Percentiles rank a stretch among this genome's conserved stretches.
Evolutionary conservation across 1,140 invertebrate genomes (phyloP).

Genomic region (Calliphora vicina): DNA sequence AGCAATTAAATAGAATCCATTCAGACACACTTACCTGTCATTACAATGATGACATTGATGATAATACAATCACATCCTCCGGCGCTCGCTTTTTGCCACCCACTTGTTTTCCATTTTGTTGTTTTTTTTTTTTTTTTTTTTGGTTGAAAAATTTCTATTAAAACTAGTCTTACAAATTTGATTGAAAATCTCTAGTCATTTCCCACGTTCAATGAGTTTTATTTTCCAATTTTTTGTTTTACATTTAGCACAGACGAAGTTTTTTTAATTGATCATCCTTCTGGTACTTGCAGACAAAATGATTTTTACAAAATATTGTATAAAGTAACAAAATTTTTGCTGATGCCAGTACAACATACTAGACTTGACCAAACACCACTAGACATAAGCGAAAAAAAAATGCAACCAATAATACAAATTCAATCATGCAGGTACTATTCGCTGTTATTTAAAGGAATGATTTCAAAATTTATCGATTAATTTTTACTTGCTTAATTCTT

Average conservation of each 20-base stretch:
- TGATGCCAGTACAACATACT: not conserved
- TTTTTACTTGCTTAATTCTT: too few relatives aligned
- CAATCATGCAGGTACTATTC: not conserved
- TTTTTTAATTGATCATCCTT: not conserved
- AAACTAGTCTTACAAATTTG: not conserved
- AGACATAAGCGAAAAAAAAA: not conserved
- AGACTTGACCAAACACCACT: not conserved
- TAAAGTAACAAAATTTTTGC: slow-evolving; percentile 5
- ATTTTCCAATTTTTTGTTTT: not conserved
- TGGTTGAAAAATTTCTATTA: not conserved
- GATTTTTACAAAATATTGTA: not conserved
- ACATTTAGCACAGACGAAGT: not conserved
- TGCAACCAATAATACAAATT: not conserved
- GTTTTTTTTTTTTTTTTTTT: not conserved
- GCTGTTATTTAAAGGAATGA: not conserved
- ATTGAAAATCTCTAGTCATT: slow-evolving; percentile 3
- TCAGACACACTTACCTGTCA: not conserved
- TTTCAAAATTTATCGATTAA: too few relatives aligned
- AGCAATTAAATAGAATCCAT: not conserved
- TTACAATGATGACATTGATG: not conserved
- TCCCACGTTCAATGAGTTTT: not conserved
- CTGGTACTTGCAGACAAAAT: not conserved
- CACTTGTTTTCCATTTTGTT: too few relatives aligned
- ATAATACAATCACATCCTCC: not conserved
- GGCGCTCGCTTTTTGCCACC: not conserved